These are phyloP conservation scores for Cinclus cinclus DNA, from an alignment of 2,113 vertebrate species.

Conservation along the genomic window DNA sequence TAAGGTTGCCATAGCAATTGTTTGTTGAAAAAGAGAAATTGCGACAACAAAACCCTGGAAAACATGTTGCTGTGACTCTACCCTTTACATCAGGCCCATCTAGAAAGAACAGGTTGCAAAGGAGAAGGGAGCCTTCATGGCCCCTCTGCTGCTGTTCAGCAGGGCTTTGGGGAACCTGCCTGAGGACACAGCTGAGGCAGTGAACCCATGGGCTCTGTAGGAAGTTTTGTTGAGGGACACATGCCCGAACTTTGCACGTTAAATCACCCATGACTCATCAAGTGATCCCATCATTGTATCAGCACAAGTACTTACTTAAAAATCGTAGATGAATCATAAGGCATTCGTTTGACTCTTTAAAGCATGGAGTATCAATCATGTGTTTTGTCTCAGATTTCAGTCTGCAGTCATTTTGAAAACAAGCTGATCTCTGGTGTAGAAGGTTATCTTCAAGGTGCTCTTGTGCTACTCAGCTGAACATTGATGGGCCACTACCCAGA, in stretches of 20 bases:
- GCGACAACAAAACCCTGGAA: not conserved
- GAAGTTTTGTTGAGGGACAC: not conserved
- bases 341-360: not conserved
- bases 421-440: not conserved
- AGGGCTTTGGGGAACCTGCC: not conserved
- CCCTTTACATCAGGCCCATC: fast-evolving
- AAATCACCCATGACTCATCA: not conserved
- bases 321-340: constrained; percentile 31
- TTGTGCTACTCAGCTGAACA: not conserved
- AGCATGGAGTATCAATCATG: not conserved
- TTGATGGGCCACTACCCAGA: not conserved
- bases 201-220: not conserved
- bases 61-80: not conserved
- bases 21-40: constrained; percentile 12
- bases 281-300: not conserved
- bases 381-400: constrained; percentile 21
- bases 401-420: not conserved
- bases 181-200: fast-evolving
- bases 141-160: not conserved
- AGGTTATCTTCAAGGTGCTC: not conserved
- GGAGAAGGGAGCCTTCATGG: not conserved
- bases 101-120: not conserved
- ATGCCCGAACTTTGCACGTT: not conserved
- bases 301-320: not conserved
- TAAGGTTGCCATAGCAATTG: constrained; percentile 62